A percentile compares a stretch with the other conserved stretches of the same genome.
Evolutionary conservation across 2,888 invertebrate genomes (phyloP).

Genomic region (Xestoiulus laeticollis): DNA sequence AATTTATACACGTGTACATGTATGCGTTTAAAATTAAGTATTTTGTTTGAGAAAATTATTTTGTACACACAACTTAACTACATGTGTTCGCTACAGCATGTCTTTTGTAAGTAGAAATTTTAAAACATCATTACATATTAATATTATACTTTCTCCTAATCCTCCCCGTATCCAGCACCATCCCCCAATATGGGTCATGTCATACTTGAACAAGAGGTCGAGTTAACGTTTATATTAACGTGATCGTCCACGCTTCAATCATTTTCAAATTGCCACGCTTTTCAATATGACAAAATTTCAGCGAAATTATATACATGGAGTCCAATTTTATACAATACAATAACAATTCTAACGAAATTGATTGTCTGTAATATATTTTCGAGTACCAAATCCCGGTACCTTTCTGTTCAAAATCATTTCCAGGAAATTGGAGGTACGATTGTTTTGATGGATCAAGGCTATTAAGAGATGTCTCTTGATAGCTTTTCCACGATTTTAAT

Average conservation of each 20-base stretch:
- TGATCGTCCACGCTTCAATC: neutral
- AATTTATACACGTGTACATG: no score
- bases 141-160: no score
- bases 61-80: no score
- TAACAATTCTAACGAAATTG: neutral
- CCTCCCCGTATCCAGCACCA: neutral
- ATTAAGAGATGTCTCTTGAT: neutral
- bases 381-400: neutral
- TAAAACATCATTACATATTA: no score
- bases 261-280: neutral
- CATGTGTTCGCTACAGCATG: no score
- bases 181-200: neutral
- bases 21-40: no score
- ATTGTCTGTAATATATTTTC: neutral
- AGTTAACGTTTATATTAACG: neutral
- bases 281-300: neutral
- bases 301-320: neutral
- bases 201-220: neutral
- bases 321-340: neutral
- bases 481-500: neutral
- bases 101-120: no score
- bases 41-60: no score
- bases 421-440: neutral
- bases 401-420: neutral
- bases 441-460: neutral